Base-by-base conservation (phyloP, 2,113 vertebrate species). In the Gambusia holbrooki region DNA sequence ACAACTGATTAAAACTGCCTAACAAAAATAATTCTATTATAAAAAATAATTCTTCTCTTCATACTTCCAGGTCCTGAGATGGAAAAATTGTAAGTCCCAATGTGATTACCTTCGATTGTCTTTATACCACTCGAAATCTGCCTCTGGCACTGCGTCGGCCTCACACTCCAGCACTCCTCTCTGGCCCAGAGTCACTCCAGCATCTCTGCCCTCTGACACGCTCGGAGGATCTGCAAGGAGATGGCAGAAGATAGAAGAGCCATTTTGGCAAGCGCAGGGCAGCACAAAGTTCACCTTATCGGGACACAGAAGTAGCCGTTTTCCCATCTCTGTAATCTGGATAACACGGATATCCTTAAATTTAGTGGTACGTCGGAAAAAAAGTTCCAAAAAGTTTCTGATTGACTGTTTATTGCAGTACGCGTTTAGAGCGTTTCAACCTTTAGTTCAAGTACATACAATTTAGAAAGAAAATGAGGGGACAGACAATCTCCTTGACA, bases 91-190 rank as follows among this genome's bases (percentile, higher is more conserved):
- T 48, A 74, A 79, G 64, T 40, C 7, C 70, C 10, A 83, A 74
- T 19, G 45, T 19, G 45, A 19, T 84, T 94, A 99, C 98, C 96
- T 90, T 89, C 96, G 97, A 87, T 99, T 96, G 0, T 98, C 97
- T 92, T 97, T 97, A 90, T 96, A 99, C 98, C 98, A 99, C 92
- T 97, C 96, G 88, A 99, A 99, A 35, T 97, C 91, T 1, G 97
- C 97, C 0, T 95, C 93, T 11, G 98, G 97, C 22, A 98, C 96
- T 0, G 98, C 97, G 0, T 96, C 96, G 0, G 96, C 97, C 83
- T 98, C 96, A 0, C 98, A 99, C 74, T 96, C 96, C 82, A 99
- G 90, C 27, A 95, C 96, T 29, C 96, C 97, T 76, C 93, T 95
- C 82, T 98, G 97, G 77, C 98, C 97, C 88, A 97, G 93, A 0